Base-by-base conservation (phyloP, 2,113 vertebrate species). In the Aspiorhynchus laticeps region DNA sequence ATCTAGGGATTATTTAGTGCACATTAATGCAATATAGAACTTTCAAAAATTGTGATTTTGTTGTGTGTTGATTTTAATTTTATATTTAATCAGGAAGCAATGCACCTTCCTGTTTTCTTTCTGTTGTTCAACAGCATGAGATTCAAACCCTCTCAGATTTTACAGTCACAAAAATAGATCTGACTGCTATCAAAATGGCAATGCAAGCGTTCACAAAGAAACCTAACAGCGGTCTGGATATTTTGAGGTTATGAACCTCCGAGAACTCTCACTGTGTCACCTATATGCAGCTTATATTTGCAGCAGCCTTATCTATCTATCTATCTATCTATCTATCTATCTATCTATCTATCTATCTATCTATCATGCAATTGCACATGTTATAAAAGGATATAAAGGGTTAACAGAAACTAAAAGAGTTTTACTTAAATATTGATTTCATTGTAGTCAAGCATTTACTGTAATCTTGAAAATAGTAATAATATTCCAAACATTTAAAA, bases 21-120 rank as follows among this genome's bases (percentile, higher is more conserved):
- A 41, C 24, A 28, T 73, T 73, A 73, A 73, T 41, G 19, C 36
- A n/a, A 26, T 43, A 15, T 15, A 43, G 10, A 26, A 6, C 51
- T 53, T 53, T 53, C 24, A 24, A n/a, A 17, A 74, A 24, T 12
- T 2, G 21, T 41, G 36, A 41, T 41, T 41, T 74, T 73, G 31
- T 67, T 67, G 6, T 7, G 28, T n/a, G 17, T 41, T 74, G 36
- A 41, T n/a, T 74, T 36, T n/a, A 74, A 74, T 74, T n/a, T 74
- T 19, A 41, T 73, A 41, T 74, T 74, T 74, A n/a, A 74, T 41
- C 71, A 41, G 11, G 33, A 73, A 74, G 71, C 71, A 74, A 41
- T 74, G 10, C 36, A 43, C 21, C 71, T 41, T 74, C 36, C 38
- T 41, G 71, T 74, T n/a, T 43, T 38, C 33, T 38, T 38, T 38